Conservation (phyloP, 2,113 vertebrate species). For the Machaerirhynchus nigripectus region DNA sequence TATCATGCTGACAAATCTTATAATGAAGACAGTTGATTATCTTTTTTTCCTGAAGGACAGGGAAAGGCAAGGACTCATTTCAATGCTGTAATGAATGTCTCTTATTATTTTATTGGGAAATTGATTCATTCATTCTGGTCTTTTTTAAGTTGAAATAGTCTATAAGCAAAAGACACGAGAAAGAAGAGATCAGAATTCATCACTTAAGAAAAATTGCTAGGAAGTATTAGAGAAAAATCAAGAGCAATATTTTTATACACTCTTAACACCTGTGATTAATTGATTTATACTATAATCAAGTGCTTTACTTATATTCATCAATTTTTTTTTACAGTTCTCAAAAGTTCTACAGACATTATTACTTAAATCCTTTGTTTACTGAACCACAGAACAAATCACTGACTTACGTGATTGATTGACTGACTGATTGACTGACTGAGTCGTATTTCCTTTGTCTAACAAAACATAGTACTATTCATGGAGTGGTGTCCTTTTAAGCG, state of each 20-base stretch:
- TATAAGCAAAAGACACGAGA: not conserved
- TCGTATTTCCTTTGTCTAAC: not conserved
- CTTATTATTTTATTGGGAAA: not conserved
- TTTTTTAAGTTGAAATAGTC: not conserved
- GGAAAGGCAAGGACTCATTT: not conserved
- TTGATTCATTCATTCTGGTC: not conserved
- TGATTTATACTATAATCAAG: not conserved
- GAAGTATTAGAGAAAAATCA: not conserved
- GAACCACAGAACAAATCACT: not conserved
- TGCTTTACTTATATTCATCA: not conserved
- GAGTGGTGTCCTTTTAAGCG: not conserved
- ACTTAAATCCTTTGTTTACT: not conserved
- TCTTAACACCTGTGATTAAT: not conserved
- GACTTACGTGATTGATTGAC: not conserved
- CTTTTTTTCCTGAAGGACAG: not conserved
- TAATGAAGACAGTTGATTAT: slow-evolving; percentile 18
- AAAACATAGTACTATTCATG: not conserved
- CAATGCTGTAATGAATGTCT: not conserved
- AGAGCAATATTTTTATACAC: not conserved
- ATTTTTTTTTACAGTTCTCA: not conserved
- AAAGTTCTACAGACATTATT: not conserved
- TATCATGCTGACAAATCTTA: slow-evolving; percentile 31
- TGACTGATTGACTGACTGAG: not conserved
- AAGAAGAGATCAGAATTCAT: not conserved
- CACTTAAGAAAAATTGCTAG: not conserved